A percentile compares a stretch with the other conserved stretches of the same genome.
Evolutionary conservation across 1,140 invertebrate species (phyloP).

Genomic region (Elymnias hypermnestra): DNA sequence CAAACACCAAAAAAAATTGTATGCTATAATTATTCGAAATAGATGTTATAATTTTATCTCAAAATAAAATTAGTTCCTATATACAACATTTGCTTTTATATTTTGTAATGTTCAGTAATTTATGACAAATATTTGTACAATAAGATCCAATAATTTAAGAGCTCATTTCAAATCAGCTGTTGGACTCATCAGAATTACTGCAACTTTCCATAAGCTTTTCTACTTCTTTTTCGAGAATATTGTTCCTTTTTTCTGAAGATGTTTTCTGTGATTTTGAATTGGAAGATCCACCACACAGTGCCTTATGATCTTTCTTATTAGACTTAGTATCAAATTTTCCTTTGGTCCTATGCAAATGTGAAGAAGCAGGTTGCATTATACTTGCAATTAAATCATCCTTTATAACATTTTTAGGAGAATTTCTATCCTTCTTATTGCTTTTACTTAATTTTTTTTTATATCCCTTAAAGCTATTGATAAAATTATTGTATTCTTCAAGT

Average conservation of each 20-base stretch:
- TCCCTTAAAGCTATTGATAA: slow-evolving; percentile 4
- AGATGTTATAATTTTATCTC: no score
- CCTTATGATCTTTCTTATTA: slow-evolving; percentile 20
- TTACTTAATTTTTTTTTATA: slow-evolving; percentile 4
- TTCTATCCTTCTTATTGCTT: slow-evolving; percentile 17
- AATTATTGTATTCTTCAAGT: slow-evolving; percentile 19
- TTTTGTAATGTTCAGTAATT: no score
- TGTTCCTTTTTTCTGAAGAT: slow-evolving; percentile 28
- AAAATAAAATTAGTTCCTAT: no score
- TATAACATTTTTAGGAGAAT: slow-evolving; percentile 25
- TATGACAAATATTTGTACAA: no score
- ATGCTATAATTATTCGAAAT: no score
- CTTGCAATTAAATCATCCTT: slow-evolving; percentile 47
- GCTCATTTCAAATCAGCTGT: no score
- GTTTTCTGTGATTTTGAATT: slow-evolving; percentile 35
- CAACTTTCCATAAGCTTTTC: slow-evolving; percentile 44
- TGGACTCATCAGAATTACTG: slow-evolving; percentile 32
- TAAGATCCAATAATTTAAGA: no score
- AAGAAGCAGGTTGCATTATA: slow-evolving; percentile 33
- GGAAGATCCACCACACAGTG: slow-evolving; percentile 4
- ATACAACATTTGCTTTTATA: no score
- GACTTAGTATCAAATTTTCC: slow-evolving; percentile 18
- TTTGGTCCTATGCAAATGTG: slow-evolving; percentile 27
- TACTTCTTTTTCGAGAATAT: slow-evolving; percentile 50
- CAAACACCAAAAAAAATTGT: no score